Percentiles rank a stretch among this genome's conserved stretches.
Conservation (phyloP, 2,888 invertebrate species). For the Oscheius myriophilus region DNA sequence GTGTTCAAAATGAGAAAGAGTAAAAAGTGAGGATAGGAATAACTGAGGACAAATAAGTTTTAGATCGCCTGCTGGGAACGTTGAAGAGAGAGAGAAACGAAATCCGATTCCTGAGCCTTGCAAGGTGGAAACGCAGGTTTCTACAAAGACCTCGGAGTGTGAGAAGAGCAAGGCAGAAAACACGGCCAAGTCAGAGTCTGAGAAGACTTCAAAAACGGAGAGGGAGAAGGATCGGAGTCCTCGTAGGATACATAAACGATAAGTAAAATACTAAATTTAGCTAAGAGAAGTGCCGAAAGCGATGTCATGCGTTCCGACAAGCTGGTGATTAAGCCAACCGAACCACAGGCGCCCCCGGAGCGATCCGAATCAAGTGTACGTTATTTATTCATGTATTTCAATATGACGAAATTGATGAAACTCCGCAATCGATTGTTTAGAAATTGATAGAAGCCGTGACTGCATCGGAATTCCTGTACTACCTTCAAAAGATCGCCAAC, state of each 20-base stretch:
- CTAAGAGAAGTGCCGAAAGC: not conserved
- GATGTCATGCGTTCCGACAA: conserved; percentile 3
- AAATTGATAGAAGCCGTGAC: conserved; percentile 29
- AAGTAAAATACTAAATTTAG: not conserved
- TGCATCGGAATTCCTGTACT: conserved; percentile 31
- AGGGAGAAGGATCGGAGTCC: not conserved
- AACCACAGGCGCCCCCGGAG: not conserved
- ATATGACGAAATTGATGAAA: too few relatives aligned
- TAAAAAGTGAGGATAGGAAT: too few relatives aligned
- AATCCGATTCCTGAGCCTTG: not conserved
- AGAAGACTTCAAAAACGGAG: not conserved
- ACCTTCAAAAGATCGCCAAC: conserved; percentile 81
- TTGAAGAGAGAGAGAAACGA: not conserved
- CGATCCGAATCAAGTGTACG: not conserved
- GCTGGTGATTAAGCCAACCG: not conserved
- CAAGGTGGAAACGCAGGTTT: not conserved
- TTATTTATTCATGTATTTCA: not conserved
- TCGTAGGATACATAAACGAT: not conserved
- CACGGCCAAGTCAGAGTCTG: not conserved
- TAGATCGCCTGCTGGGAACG: not conserved
- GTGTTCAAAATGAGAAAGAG: not conserved
- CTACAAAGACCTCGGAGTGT: too few relatives aligned
- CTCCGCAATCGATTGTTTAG: conserved; percentile 3
- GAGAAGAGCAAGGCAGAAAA: not conserved
- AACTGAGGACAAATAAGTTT: too few relatives aligned